Conservation (phyloP, 1,140 invertebrate species). For the Ceratosolen solmsi region DNA sequence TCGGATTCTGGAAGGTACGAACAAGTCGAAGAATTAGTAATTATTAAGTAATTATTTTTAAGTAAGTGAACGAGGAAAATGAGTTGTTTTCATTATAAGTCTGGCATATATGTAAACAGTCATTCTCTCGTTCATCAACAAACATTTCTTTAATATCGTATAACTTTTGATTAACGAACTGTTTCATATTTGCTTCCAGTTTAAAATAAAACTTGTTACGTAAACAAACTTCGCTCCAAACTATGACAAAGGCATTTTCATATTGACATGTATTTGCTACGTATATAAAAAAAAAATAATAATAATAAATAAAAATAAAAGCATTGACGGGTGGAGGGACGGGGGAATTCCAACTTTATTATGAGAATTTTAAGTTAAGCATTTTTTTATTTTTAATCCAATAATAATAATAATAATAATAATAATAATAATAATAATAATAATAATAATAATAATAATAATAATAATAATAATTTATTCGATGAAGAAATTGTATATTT, state of each 20-base stretch:
- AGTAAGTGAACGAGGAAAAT: background rate
- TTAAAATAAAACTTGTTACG: background rate
- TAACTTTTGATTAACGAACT: conserved; percentile 4
- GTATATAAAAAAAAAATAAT: no score
- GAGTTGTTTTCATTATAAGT: background rate
- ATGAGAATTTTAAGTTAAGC: no score
- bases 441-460: no score
- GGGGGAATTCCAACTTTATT: no score
- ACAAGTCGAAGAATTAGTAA: background rate
- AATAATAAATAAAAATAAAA: no score
- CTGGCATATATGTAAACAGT: background rate
- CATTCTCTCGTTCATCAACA: background rate
- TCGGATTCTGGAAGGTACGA: conserved; percentile 71
- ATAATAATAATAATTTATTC: no score
- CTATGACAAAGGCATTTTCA: background rate
- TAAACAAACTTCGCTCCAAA: background rate
- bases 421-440: no score
- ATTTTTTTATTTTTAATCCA: no score
- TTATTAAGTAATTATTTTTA: background rate
- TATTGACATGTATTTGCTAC: background rate
- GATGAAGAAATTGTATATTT: no score
- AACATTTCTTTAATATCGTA: background rate
- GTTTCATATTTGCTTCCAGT: background rate
- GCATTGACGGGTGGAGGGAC: no score
- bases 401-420: no score